phyloP scores from a whole-genome alignment of 2,797 vertebrate genomes.

The Anolis apletophallus region DNA sequence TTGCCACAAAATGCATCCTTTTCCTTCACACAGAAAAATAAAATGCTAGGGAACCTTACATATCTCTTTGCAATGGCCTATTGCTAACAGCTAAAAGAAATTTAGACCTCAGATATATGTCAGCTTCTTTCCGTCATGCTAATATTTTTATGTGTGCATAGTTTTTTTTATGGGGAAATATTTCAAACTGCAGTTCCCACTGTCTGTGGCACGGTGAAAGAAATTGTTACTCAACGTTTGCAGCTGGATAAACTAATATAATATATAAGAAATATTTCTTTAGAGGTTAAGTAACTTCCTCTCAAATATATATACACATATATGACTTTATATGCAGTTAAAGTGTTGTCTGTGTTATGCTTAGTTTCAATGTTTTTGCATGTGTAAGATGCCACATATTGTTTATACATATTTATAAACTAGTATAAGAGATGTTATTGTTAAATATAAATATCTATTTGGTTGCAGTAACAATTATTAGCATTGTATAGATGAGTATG shows the following conservation, averaged over 20 bases:
- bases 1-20: neutral
- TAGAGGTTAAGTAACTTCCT: neutral
- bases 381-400: neutral
- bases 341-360: neutral
- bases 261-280: neutral
- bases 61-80: neutral
- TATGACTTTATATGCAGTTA: neutral
- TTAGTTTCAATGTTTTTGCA: neutral
- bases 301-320: slow-evolving; percentile 18
- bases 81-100: no score
- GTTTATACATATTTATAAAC: neutral
- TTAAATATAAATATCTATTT: neutral
- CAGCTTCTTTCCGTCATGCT: neutral
- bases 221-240: neutral
- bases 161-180: neutral
- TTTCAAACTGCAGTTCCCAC: neutral
- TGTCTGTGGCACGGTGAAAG: neutral
- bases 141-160: neutral
- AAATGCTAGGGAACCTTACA: neutral
- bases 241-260: neutral
- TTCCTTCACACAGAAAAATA: neutral
- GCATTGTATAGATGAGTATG: neutral
- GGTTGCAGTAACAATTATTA: neutral
- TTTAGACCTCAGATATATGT: no score
- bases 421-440: neutral